Base-by-base conservation (phyloP, 2,113 vertebrate species). In the Puffinus mauretanicus region DNA sequence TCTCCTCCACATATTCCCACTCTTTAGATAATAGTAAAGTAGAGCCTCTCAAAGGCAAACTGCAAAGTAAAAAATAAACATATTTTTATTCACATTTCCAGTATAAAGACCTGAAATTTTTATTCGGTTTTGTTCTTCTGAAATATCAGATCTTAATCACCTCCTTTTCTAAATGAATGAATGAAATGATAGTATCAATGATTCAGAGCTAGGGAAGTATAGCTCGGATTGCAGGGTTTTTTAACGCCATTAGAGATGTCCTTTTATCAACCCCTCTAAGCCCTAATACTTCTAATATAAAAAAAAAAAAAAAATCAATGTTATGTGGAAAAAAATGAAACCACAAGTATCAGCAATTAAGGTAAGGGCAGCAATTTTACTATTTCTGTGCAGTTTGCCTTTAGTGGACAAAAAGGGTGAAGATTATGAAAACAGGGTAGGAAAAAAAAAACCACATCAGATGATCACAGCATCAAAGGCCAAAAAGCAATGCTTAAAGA, bases 1-100 rank as follows among this genome's bases (percentile, higher is more conserved):
- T 96, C 95, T 97, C 95, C 95, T 97, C 96, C 96, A 97, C 95
- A 66, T 96, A 96, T 72, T 95, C 96, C 97, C 95, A 97, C 96
- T 92, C 92, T 94, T 93, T 96, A 97, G 94, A 82, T 94, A 94
- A 97, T n/a, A 97, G 95, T 86, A 97, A 92, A 96, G 88, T 95
- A 97, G 77, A 83, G 93, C 91, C 95, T 88, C 94, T 96, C 79
- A 96, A 94, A 97, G 92, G 94, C 97, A 97, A 97, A 96, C 95
- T 96, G 96, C 96, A 96, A 97, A 94, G 94, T 97, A 65, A 97
- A 87, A 96, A 90, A 51, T 61, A 64, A 88, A 90, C 38, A 75
- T 29, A 24, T 57, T 81, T 96, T 84, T 64, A 93, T 93, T 91
- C 80, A 88, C 34, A 90, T 69, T 78, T 83, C 24, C 2, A 32